These are phyloP conservation scores for Drosophila tripunctata DNA, from an alignment of 2,888 invertebrate species.

Conservation along the genomic window DNA sequence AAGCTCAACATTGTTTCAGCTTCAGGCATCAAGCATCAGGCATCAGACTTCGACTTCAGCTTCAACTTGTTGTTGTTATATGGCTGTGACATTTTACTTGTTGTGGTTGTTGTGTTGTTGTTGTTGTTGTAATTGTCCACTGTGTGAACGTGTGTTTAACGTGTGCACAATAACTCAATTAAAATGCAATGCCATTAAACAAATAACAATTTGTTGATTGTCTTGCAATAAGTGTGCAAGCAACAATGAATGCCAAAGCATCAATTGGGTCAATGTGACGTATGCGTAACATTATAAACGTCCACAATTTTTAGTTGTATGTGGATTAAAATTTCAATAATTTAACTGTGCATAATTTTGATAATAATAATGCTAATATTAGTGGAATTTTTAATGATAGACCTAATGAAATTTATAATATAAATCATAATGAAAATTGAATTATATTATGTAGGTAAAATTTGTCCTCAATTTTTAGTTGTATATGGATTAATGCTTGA, in stretches of 20 bases:
- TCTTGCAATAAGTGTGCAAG: conserved; percentile 29
- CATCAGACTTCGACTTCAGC: conserved; percentile 1
- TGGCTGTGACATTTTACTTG: neutral
- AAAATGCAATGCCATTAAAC: conserved; percentile 63
- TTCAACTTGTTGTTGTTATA: neutral
- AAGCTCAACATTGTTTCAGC: conserved; percentile 40
- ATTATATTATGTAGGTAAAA: no score
- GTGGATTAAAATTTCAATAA: neutral
- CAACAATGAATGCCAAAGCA: conserved; percentile 12
- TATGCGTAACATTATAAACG: conserved; percentile 7
- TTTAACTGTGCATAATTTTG: no score
- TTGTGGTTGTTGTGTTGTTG: conserved; percentile 5
- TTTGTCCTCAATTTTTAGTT: neutral
- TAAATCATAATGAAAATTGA: neutral
- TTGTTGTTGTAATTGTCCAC: conserved; percentile 3
- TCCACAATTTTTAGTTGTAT: neutral
- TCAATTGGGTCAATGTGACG: conserved; percentile 8
- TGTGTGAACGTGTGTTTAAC: conserved; percentile 34
- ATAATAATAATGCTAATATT: neutral
- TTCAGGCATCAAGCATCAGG: neutral
- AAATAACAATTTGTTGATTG: conserved; percentile 51
- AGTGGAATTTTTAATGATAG: neutral
- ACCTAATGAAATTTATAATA: neutral
- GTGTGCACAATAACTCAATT: conserved; percentile 63
- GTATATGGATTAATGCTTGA: neutral